Evolutionary conservation across 2,888 invertebrate genomes (phyloP).

Genomic region (Plutella xylostella): DNA sequence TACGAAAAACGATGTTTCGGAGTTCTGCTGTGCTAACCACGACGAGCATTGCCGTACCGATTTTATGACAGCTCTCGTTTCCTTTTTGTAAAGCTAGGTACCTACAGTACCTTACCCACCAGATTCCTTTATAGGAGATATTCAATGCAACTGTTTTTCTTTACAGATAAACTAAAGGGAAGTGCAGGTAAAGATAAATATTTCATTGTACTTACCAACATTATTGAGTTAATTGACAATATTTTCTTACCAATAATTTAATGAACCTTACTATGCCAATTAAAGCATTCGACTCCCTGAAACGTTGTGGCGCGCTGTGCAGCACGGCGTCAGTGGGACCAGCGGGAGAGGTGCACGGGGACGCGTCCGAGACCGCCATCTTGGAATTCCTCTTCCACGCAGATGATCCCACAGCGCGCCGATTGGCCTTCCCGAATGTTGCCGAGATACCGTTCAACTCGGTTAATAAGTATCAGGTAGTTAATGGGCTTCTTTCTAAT

Average conservation of each 20-base stretch:
- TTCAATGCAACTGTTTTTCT: neutral
- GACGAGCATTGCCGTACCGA: too few relatives aligned
- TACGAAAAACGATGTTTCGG: too few relatives aligned
- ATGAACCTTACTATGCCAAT: neutral
- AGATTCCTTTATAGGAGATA: too few relatives aligned
- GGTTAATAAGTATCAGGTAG: conserved; percentile 88
- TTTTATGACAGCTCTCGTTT: too few relatives aligned
- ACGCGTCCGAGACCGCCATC: conserved; percentile 93
- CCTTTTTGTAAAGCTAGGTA: too few relatives aligned
- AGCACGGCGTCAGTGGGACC: conserved; percentile 93
- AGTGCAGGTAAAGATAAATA: conserved; percentile 28
- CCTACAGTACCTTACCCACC: too few relatives aligned
- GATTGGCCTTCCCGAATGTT: conserved; percentile 84
- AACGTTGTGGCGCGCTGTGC: conserved; percentile 93
- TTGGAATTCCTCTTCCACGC: conserved; percentile 75
- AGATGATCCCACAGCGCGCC: conserved; percentile 81
- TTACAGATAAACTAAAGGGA: conserved; percentile 33
- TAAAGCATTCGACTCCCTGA: conserved; percentile 80
- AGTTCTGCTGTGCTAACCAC: too few relatives aligned
- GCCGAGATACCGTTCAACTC: conserved; percentile 95
- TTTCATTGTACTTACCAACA: neutral
- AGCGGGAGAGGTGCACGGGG: conserved; percentile 83
- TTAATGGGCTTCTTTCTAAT: conserved; percentile 3
- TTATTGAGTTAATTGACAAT: neutral
- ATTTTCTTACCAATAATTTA: neutral